A percentile compares a stretch with the other conserved stretches of the same genome.
phyloP scores from a whole-genome alignment of 2,797 vertebrate genomes.

The Falco naumanni region DNA sequence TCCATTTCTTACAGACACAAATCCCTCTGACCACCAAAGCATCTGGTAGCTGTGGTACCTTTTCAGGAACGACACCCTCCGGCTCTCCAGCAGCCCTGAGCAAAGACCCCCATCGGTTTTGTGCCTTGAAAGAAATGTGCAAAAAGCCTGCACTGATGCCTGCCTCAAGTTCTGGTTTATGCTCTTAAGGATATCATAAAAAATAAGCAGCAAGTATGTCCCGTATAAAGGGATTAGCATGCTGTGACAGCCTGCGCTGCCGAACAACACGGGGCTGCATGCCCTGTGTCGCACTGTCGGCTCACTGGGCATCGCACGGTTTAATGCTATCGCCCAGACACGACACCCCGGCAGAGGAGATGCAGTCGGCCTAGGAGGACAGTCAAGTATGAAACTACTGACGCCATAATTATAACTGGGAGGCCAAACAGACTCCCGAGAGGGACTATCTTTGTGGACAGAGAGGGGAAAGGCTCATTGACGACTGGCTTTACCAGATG shows the following conservation, averaged over 20 bases:
- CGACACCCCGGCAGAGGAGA: not conserved
- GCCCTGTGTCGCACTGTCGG: accelerated
- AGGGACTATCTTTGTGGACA: not conserved
- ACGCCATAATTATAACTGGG: not conserved
- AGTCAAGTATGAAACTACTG: not conserved
- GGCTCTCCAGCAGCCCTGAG: not conserved
- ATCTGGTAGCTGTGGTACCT: not conserved
- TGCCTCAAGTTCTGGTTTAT: not conserved
- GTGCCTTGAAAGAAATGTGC: not conserved
- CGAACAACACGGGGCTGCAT: accelerated
- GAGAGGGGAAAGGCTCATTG: not conserved
- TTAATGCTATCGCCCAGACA: not conserved
- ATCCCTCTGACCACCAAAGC: not conserved
- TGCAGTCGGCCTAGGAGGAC: not conserved
- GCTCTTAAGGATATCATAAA: not conserved
- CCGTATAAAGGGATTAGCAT: not conserved
- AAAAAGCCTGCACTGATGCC: not conserved
- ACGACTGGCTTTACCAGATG: not conserved
- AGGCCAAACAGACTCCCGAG: not conserved
- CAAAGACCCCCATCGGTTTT: not conserved
- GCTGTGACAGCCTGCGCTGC: not conserved
- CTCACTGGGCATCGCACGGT: not conserved
- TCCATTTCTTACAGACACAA: conserved; percentile 1
- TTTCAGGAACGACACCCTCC: not conserved
- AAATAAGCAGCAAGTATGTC: not conserved